Evolutionary conservation across 1,140 invertebrate species (phyloP).

Genomic region (Matsumurasca onukii): DNA sequence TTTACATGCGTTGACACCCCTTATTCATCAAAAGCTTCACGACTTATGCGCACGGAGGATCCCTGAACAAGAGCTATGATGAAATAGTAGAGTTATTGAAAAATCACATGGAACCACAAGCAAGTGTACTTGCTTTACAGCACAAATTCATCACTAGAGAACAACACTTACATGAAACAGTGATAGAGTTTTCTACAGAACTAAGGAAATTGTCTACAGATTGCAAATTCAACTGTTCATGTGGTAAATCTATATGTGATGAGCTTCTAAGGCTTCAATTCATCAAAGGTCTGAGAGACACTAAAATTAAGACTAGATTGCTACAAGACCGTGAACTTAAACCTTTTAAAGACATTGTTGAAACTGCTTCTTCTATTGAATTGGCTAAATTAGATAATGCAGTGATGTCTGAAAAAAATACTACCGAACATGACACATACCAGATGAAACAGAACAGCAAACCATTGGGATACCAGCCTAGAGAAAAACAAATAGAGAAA

Average conservation of each 20-base stretch:
- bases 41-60: slow-evolving; percentile 3
- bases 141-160: background rate
- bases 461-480: background rate
- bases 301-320: background rate
- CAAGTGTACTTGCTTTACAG: background rate
- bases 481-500: no score
- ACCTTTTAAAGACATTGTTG: background rate
- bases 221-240: background rate
- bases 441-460: background rate
- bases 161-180: background rate
- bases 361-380: background rate
- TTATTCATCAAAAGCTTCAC: no score
- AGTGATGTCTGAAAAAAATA: background rate
- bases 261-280: background rate
- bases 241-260: background rate
- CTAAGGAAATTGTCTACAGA: background rate
- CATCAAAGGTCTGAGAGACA: background rate
- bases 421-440: background rate
- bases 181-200: background rate
- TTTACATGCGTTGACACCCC: no score
- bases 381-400: background rate
- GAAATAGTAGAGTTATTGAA: background rate
- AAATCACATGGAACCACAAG: background rate
- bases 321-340: background rate
- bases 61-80: background rate